Conservation (phyloP, 2,797 vertebrate species). For the Gephyroberyx darwinii region DNA sequence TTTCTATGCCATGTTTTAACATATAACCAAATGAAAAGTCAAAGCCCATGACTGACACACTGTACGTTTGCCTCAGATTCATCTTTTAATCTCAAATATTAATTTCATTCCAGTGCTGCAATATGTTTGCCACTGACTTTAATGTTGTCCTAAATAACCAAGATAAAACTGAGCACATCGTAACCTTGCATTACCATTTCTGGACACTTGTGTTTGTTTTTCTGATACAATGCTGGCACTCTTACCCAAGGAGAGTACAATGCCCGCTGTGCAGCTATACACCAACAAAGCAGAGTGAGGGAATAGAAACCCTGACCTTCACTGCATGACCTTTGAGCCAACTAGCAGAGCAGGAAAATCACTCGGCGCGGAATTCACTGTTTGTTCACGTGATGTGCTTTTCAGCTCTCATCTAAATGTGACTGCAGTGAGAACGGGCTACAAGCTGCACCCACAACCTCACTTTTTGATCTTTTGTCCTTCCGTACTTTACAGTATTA, state of each 20-base stretch:
- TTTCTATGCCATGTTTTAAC: neutral
- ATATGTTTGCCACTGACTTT: neutral
- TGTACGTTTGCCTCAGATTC: neutral
- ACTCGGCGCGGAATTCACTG: neutral
- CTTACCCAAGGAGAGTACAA: constrained; percentile 17
- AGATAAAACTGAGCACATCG: neutral
- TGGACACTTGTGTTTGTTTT: constrained; percentile 4
- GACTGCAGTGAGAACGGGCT: neutral
- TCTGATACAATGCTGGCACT: constrained; percentile 18
- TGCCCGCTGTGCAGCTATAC: neutral
- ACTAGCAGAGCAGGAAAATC: neutral
- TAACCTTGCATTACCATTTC: constrained; percentile 6
- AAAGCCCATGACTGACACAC: neutral
- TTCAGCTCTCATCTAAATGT: neutral
- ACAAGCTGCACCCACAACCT: neutral
- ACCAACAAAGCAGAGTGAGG: constrained; percentile 12
- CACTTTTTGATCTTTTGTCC: neutral
- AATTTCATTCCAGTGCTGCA: neutral
- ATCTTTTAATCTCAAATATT: neutral
- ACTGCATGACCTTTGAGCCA: neutral
- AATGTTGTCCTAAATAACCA: neutral
- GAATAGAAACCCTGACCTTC: constrained; percentile 31
- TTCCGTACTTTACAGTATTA: constrained; percentile 45
- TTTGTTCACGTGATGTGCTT: constrained; percentile 1
- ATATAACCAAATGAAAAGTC: neutral